phyloP scores from a whole-genome alignment of 2,113 vertebrate genomes.

The Melospiza melodia region DNA sequence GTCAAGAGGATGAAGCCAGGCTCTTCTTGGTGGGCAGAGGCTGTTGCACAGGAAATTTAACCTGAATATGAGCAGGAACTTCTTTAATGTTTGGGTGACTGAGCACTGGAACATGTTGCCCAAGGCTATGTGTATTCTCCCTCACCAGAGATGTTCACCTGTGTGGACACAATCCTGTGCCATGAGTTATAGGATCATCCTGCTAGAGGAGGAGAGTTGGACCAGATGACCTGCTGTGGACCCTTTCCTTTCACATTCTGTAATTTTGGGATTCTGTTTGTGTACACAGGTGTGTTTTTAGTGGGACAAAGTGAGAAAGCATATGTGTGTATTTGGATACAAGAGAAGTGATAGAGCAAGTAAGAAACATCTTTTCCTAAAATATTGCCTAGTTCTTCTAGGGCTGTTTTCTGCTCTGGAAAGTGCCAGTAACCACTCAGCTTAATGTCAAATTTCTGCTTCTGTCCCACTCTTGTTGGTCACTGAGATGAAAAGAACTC shows the following conservation, averaged over 20 bases:
- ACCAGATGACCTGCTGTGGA: not conserved
- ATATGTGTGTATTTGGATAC: not conserved
- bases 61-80: not conserved
- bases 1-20: not conserved
- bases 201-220: not conserved
- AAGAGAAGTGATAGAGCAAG: not conserved
- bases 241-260: not conserved
- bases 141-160: not conserved
- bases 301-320: not conserved
- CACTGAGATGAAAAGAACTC: constrained; percentile 7
- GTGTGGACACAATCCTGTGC: not conserved
- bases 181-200: not conserved
- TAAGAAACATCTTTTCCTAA: not conserved
- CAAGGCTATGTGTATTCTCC: not conserved
- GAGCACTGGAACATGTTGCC: not conserved
- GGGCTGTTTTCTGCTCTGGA: not conserved
- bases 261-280: not conserved
- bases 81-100: not conserved
- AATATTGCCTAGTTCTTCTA: not conserved
- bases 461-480: not conserved
- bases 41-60: not conserved
- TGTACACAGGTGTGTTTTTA: not conserved
- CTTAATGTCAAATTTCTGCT: constrained; percentile 1
- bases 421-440: not conserved
- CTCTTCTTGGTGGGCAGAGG: not conserved